Evolutionary conservation across 1,140 invertebrate genomes (phyloP), one percentile per base, ranked within the genome.

Genomic region (Ceratoteleas bidentatus): DNA sequence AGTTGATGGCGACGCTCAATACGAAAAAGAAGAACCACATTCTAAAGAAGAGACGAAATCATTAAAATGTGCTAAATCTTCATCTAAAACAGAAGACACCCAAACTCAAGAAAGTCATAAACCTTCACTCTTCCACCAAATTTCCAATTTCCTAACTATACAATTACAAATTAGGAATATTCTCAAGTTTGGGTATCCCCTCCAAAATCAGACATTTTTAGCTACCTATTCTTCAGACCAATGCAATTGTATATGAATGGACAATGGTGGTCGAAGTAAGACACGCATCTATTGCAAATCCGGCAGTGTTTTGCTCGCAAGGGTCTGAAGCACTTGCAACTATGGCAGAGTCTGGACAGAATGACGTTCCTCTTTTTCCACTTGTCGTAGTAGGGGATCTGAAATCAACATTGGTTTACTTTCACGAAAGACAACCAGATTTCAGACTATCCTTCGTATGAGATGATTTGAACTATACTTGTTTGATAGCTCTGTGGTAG

Each of bases 221-320:
- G 50, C 69, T 85, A 92, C 93, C 96, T 93, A 87, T 97, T 97
- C 47, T 94, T 93, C 14, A 97, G 90, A 2, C 96, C 96, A 8
- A 99, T 96, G 89, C 97, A 99, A 87, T 98, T 98, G 88, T 98
- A 97, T 80, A 99, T 97, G 86, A 98, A 98, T 0, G 97, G 97
- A 88, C 97, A 99, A 85, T 99, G 97, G 90, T 99, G 97, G 87
- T 99, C 97, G 84, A 98, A 98, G 87, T 97, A 96, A 0, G 95
- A 95, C 1, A 98, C 96, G 88, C 97, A 99, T 76, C 97, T 94
- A 86, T 98, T 97, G 89, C 97, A 98, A 50, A 97, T 95, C 47
- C 96, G 93, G 85, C 97, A 98, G 88, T 98, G 97, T 90, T 98
- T 98, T 0, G 97, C 96, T 80, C 97, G 92, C 3, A 97, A 87